phyloP scores from a whole-genome alignment of 1,140 invertebrate genomes.

The Papilio xuthus region DNA sequence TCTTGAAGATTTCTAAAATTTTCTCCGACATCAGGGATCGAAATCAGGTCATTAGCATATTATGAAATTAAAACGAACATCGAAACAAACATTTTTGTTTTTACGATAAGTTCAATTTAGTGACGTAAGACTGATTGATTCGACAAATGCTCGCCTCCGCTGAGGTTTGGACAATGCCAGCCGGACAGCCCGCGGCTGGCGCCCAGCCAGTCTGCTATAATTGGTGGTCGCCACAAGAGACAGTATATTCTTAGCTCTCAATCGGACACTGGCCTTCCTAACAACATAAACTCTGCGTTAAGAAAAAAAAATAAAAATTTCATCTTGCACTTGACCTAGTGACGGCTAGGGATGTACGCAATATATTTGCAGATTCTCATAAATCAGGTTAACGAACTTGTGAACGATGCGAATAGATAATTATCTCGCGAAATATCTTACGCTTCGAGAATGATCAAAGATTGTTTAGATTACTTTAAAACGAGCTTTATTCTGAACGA shows the following conservation, averaged over 20 bases:
- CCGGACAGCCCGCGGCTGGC: constrained; percentile 62
- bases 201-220: constrained; percentile 76
- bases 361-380: constrained; percentile 45
- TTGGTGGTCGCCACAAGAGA: constrained; percentile 76
- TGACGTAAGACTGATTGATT: constrained; percentile 64
- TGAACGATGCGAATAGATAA: constrained; percentile 5
- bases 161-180: constrained; percentile 59
- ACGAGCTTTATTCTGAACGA: not conserved
- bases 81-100: constrained; percentile 26
- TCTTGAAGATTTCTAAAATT: not conserved
- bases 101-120: constrained; percentile 40
- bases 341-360: constrained; percentile 53
- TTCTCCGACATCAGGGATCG: not conserved
- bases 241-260: constrained; percentile 76
- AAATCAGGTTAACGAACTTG: constrained; percentile 39
- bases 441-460: constrained; percentile 15
- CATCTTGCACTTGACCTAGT: constrained; percentile 75
- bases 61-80: constrained; percentile 16
- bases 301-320: constrained; percentile 62
- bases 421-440: constrained; percentile 7
- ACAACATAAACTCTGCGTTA: constrained; percentile 55
- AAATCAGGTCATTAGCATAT: not conserved
- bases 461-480: not conserved
- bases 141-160: constrained; percentile 69
- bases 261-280: constrained; percentile 79